These are phyloP conservation scores for Lindbergichthys nudifrons DNA, from an alignment of 2,797 vertebrate species.

Conservation along the genomic window DNA sequence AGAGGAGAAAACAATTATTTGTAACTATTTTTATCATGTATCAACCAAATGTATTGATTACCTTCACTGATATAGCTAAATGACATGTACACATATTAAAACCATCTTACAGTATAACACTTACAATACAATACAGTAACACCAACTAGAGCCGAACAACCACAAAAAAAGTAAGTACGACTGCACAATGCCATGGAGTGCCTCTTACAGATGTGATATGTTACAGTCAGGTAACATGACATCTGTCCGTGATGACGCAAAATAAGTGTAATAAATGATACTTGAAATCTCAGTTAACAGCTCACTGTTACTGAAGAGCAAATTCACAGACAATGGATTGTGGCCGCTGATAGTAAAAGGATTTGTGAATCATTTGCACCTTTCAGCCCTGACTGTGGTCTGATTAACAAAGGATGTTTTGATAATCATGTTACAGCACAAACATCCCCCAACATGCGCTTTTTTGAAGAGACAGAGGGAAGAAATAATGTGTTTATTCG, in stretches of 20 bases:
- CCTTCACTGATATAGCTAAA: neutral
- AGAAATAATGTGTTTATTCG: too few relatives aligned
- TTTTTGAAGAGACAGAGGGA: too few relatives aligned
- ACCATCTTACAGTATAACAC: neutral
- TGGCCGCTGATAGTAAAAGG: too few relatives aligned
- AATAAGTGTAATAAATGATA: slow-evolving; percentile 3
- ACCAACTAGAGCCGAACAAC: neutral
- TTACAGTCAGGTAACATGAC: neutral
- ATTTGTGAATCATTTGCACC: too few relatives aligned
- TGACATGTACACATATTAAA: neutral
- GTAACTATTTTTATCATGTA: neutral
- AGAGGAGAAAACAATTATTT: neutral
- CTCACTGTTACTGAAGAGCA: neutral
- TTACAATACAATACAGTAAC: neutral
- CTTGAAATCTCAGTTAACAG: neutral
- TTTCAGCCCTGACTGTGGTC: too few relatives aligned
- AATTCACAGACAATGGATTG: too few relatives aligned
- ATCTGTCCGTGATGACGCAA: neutral
- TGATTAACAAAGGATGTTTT: too few relatives aligned
- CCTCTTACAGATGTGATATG: neutral
- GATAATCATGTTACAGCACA: too few relatives aligned
- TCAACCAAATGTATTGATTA: neutral
- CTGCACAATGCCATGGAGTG: neutral
- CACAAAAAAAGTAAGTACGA: neutral
- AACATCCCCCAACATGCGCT: too few relatives aligned